These are phyloP conservation scores for Rhodinocichla rosea DNA, from an alignment of 2,113 vertebrate species.

Conservation along the genomic window DNA sequence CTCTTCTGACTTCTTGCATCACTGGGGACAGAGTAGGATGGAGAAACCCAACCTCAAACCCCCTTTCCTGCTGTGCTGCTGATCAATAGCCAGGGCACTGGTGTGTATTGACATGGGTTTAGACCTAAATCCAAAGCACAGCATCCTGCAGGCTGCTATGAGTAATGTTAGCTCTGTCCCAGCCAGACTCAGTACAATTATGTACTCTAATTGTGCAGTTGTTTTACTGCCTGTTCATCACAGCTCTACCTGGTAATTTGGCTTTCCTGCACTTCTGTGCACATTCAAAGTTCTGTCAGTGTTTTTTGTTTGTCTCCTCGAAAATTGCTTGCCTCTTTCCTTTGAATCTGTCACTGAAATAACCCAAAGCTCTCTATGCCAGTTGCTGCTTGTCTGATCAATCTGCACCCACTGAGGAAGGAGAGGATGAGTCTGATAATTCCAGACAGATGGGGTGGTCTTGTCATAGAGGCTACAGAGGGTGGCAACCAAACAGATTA, in stretches of 20 bases:
- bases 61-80: neutral
- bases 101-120: neutral
- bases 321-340: neutral
- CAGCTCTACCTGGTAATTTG: neutral
- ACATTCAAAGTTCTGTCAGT: neutral
- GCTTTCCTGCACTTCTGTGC: neutral
- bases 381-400: neutral
- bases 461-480: neutral
- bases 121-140: neutral
- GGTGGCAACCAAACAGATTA: constrained; percentile 36
- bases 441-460: constrained; percentile 31
- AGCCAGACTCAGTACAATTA: neutral
- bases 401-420: neutral
- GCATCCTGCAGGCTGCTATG: neutral
- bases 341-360: neutral
- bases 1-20: neutral
- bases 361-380: neutral
- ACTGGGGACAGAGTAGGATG: neutral
- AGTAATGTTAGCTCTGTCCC: neutral
- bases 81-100: neutral
- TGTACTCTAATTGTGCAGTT: neutral
- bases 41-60: fast-evolving
- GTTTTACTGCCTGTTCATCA: neutral
- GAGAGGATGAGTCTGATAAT: neutral
- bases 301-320: neutral